Evolutionary conservation across 2,888 invertebrate species (phyloP).

Genomic region (Halocaridina rubra): DNA sequence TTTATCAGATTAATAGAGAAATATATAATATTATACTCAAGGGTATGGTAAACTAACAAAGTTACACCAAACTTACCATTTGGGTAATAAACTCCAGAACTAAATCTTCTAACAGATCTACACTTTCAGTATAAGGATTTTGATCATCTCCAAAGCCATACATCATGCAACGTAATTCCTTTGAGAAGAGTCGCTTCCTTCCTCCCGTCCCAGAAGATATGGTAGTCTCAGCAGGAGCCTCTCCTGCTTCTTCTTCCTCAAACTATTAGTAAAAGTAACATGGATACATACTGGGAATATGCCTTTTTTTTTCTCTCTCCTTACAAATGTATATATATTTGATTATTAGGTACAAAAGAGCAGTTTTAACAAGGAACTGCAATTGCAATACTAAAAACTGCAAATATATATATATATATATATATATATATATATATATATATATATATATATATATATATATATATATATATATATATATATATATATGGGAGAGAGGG

Average conservation of each 20-base stretch:
- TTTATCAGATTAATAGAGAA: too few relatives aligned
- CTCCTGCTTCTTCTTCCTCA: slow-evolving; percentile 62
- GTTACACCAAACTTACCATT: slow-evolving; percentile 79
- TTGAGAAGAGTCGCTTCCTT: slow-evolving; percentile 86
- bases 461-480: background rate
- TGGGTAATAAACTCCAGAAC: slow-evolving; percentile 98
- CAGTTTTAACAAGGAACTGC: too few relatives aligned
- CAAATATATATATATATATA: slow-evolving; percentile 16
- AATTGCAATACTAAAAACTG: too few relatives aligned
- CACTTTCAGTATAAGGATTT: slow-evolving; percentile 98
- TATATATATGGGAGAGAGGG: background rate
- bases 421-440: slow-evolving; percentile 19
- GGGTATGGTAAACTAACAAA: too few relatives aligned
- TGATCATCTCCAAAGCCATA: slow-evolving; percentile 99
- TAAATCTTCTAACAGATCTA: slow-evolving; percentile 95
- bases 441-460: slow-evolving; percentile 16
- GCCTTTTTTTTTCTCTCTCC: too few relatives aligned
- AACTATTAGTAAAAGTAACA: slow-evolving; percentile 19
- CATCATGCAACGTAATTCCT: slow-evolving; percentile 97
- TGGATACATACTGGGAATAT: too few relatives aligned
- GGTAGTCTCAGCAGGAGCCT: slow-evolving; percentile 54
- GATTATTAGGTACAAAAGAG: background rate
- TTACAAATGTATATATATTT: too few relatives aligned
- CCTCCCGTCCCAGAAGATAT: slow-evolving; percentile 60
- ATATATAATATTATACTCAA: too few relatives aligned